Percentiles rank a stretch among this genome's conserved stretches.
phyloP scores from a whole-genome alignment of 1,140 invertebrate genomes.

The Bombus confusus region DNA sequence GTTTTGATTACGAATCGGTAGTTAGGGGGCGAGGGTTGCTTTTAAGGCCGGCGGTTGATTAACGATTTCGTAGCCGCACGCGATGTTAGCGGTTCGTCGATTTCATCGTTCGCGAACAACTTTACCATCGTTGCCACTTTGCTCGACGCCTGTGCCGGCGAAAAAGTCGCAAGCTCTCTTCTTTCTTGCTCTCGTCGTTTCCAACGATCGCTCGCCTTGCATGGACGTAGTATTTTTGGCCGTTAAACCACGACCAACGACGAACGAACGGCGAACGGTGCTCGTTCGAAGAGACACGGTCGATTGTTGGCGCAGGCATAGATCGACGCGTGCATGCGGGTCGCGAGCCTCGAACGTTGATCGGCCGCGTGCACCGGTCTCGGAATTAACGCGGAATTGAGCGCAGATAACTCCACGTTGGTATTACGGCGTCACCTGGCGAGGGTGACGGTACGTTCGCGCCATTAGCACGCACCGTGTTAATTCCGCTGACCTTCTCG shows the following conservation, averaged over 20 bases:
- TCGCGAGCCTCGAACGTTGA: neutral
- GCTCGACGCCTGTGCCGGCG: accelerated
- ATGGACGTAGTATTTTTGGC: too few species aligned
- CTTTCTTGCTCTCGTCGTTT: too few species aligned
- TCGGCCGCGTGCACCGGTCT: neutral
- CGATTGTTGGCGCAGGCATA: too few species aligned
- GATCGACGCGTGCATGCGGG: slow-evolving; percentile 3
- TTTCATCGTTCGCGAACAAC: slow-evolving; percentile 16
- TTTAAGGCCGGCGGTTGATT: slow-evolving; percentile 65
- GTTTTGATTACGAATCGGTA: slow-evolving; percentile 45
- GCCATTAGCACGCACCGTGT: too few species aligned
- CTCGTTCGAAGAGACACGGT: too few species aligned
- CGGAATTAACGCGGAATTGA: neutral
- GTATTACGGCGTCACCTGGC: too few species aligned
- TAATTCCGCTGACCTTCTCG: too few species aligned
- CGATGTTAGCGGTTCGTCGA: slow-evolving; percentile 60
- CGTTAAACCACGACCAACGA: too few species aligned
- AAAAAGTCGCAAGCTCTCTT: neutral
- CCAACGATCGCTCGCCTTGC: too few species aligned
- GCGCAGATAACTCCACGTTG: too few species aligned
- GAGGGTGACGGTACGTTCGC: too few species aligned
- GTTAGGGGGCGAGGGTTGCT: slow-evolving; percentile 47
- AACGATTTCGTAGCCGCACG: slow-evolving; percentile 64
- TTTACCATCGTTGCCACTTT: neutral
- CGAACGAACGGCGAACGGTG: too few species aligned